Conservation (phyloP, 2,797 vertebrate genomes). For the Helarctos malayanus region DNA sequence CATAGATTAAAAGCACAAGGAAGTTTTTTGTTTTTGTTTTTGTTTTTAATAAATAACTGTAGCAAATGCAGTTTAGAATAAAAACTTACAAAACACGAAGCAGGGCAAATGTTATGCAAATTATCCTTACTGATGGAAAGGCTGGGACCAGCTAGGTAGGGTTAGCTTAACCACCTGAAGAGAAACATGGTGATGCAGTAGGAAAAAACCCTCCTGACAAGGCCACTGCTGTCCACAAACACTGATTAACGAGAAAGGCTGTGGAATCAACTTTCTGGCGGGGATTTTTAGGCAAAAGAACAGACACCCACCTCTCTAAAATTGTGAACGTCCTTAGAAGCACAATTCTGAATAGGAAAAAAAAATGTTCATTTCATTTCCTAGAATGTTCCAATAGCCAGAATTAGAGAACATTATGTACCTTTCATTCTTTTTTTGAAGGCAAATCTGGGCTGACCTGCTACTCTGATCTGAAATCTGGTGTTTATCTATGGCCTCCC, state of each 20-base stretch:
- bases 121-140: background rate
- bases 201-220: background rate
- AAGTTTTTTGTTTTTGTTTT: background rate
- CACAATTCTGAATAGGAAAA: background rate
- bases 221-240: background rate
- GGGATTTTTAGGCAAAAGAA: background rate
- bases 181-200: background rate
- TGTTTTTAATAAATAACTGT: background rate
- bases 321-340: conserved; percentile 50
- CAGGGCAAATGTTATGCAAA: background rate
- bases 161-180: background rate
- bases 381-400: conserved; percentile 11
- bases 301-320: background rate
- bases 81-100: conserved; percentile 29
- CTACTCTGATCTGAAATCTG: conserved; percentile 43
- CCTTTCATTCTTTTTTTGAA: conserved; percentile 15
- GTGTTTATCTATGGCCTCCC: background rate
- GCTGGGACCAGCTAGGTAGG: background rate
- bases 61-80: background rate
- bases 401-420: conserved; percentile 48
- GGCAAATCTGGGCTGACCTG: background rate
- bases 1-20: conserved; percentile 19
- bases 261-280: background rate
- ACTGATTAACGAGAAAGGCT: background rate
- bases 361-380: conserved; percentile 1